Evolutionary conservation across 2,113 vertebrate genomes (phyloP).

Genomic region (Aptenodytes patagonicus): DNA sequence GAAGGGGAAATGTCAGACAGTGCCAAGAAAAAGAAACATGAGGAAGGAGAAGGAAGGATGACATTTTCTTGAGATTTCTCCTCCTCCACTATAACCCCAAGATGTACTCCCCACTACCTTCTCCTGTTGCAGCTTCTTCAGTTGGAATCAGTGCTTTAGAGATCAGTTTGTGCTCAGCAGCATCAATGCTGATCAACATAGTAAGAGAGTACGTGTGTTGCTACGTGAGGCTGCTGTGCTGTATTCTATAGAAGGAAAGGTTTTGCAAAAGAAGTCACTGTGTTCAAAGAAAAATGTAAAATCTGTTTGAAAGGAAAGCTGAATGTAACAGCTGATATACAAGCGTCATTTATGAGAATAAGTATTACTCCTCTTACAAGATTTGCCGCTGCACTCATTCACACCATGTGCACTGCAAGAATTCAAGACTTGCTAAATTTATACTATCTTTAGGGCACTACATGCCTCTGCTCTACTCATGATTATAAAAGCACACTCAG

Average conservation of each 20-base stretch:
- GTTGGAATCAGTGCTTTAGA: not conserved
- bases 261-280: not conserved
- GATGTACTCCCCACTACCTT: too few species aligned
- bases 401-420: not conserved
- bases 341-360: not conserved
- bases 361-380: not conserved
- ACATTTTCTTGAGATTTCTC: not conserved
- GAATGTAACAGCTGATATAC: not conserved
- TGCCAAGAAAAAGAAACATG: not conserved
- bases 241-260: not conserved
- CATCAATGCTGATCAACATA: not conserved
- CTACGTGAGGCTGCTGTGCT: not conserved
- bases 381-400: not conserved
- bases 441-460: not conserved
- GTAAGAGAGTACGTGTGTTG: not conserved
- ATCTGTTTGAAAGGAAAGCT: not conserved
- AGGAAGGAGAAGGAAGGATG: not conserved
- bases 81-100: not conserved
- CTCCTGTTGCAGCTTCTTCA: not conserved
- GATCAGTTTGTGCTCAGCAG: not conserved
- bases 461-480: not conserved
- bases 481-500: not conserved
- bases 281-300: not conserved
- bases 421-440: not conserved
- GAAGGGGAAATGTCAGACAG: not conserved